phyloP scores from a whole-genome alignment of 1,140 invertebrate species.

The Streblospio benedicti region DNA sequence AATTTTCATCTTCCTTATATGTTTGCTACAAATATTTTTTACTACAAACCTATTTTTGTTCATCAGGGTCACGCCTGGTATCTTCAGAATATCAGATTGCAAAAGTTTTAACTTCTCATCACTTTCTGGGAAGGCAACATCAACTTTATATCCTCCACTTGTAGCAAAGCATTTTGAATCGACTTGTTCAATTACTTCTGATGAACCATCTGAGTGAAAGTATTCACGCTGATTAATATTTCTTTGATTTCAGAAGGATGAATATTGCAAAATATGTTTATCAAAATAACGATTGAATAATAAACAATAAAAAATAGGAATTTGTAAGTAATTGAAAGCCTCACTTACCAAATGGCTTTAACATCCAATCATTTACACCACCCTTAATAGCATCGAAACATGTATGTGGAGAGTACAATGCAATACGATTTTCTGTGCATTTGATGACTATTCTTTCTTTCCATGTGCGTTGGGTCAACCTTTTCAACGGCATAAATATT shows the following conservation, averaged over 20 bases:
- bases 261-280: background rate
- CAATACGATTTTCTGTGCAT: conserved; percentile 76
- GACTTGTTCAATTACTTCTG: background rate
- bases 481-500: conserved; percentile 76
- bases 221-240: background rate
- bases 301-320: background rate
- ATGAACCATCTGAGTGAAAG: background rate
- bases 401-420: conserved; percentile 88
- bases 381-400: conserved; percentile 70
- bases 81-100: background rate
- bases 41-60: background rate
- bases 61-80: background rate
- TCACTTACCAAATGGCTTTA: conserved; percentile 59
- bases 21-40: too few relatives aligned
- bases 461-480: conserved; percentile 60
- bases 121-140: background rate
- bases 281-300: background rate
- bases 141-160: background rate
- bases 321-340: background rate
- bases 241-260: background rate
- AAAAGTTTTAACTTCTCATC: too few relatives aligned
- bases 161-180: background rate
- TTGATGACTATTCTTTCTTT: conserved; percentile 72
- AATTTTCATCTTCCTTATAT: background rate
- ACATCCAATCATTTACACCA: conserved; percentile 89